phyloP scores from a whole-genome alignment of 2,888 invertebrate genomes.

The Aphodius granarius region DNA sequence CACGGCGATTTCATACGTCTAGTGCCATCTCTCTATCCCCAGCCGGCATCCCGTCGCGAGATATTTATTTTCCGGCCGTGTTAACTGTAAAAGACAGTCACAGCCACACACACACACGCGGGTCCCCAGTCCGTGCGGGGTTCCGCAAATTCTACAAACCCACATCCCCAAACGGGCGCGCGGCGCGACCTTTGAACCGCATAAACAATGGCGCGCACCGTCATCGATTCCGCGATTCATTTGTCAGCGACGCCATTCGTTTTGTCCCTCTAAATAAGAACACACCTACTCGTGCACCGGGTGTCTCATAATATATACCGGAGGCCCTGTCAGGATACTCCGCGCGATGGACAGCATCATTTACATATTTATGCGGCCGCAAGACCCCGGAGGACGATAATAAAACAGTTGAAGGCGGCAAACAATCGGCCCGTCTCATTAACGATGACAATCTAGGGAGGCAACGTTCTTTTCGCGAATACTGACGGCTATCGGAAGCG shows the following conservation, averaged over 20 bases:
- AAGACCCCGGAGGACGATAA: background rate
- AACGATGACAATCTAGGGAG: background rate
- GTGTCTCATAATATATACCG: background rate
- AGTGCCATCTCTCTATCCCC: background rate
- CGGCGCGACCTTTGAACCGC: slow-evolving; percentile 38
- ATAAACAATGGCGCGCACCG: background rate
- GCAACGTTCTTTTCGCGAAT: background rate
- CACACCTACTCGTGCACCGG: background rate
- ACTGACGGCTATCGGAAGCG: slow-evolving; percentile 6
- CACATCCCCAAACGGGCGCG: slow-evolving; percentile 35
- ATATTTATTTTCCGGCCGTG: slow-evolving; percentile 12
- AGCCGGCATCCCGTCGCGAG: background rate
- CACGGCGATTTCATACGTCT: background rate
- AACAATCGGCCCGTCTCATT: slow-evolving; percentile 13
- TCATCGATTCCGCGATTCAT: background rate
- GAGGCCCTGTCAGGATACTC: slow-evolving; percentile 11
- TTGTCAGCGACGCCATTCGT: background rate
- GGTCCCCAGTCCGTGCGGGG: slow-evolving; percentile 37
- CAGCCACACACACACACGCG: slow-evolving; percentile 36
- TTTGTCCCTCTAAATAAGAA: background rate
- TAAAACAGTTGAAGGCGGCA: background rate
- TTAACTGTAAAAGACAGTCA: slow-evolving; percentile 35
- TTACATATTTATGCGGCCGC: slow-evolving; percentile 8
- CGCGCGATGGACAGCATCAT: slow-evolving; percentile 18
- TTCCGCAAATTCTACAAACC: slow-evolving; percentile 41